These are phyloP conservation scores for Amazona guildingii DNA, from an alignment of 2,113 vertebrate species.

Conservation along the genomic window DNA sequence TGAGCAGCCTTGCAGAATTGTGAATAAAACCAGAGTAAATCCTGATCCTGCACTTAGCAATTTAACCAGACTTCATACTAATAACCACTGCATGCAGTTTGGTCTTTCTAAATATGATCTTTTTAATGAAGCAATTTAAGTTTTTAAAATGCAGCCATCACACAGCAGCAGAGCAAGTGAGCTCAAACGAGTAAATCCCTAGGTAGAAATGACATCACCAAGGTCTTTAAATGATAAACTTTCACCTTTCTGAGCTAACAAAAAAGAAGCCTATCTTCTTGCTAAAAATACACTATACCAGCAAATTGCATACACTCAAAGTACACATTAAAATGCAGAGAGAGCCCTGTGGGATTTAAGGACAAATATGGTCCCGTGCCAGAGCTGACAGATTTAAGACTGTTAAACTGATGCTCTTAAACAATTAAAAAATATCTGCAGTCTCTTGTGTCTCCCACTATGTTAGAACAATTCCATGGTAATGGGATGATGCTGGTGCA, in stretches of 20 bases:
- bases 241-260: neutral
- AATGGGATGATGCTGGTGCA: neutral
- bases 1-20: neutral
- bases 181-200: neutral
- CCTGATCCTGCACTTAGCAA: neutral
- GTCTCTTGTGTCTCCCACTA: neutral
- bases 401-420: neutral
- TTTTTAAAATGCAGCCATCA: neutral
- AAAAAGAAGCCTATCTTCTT: neutral
- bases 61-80: neutral
- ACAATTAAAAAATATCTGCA: neutral
- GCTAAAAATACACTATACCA: neutral
- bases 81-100: neutral
- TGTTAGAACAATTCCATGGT: neutral
- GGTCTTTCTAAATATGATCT: neutral
- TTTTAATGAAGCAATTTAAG: neutral
- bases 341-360: neutral
- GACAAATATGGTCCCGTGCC: neutral
- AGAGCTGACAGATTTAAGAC: neutral
- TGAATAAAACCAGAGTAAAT: neutral
- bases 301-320: neutral
- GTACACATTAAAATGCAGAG: neutral
- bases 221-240: constrained; percentile 18
- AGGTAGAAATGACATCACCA: neutral
- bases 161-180: neutral